These are phyloP conservation scores for Spodoptera exigua DNA, from an alignment of 2,888 invertebrate genomes.

Conservation along the genomic window DNA sequence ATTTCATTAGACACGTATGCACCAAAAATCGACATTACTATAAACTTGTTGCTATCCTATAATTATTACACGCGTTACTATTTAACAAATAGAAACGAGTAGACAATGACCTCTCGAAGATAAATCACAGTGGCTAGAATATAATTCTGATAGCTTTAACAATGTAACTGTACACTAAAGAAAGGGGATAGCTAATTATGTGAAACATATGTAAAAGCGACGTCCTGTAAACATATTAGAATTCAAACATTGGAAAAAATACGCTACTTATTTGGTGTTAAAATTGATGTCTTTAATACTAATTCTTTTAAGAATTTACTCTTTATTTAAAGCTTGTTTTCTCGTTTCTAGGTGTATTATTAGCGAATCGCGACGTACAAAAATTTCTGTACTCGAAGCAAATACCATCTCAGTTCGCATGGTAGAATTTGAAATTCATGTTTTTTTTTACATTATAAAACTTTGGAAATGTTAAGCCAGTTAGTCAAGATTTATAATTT, in stretches of 20 bases:
- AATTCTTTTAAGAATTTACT: slow-evolving; percentile 27
- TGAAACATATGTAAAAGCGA: slow-evolving; percentile 26
- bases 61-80: slow-evolving; percentile 51
- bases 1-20: slow-evolving; percentile 48
- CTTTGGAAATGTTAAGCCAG: slow-evolving; percentile 45
- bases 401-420: slow-evolving; percentile 55
- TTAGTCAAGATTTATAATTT: slow-evolving; percentile 53
- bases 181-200: slow-evolving; percentile 37
- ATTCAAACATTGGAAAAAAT: slow-evolving; percentile 13
- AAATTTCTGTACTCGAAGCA: slow-evolving; percentile 53
- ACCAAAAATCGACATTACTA: slow-evolving; percentile 52
- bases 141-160: slow-evolving; percentile 28
- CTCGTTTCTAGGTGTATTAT: slow-evolving; percentile 62
- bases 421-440: slow-evolving; percentile 47
- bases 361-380: slow-evolving; percentile 47
- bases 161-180: slow-evolving; percentile 26
- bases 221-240: slow-evolving; percentile 13
- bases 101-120: slow-evolving; percentile 42
- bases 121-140: slow-evolving; percentile 30
- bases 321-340: slow-evolving; percentile 55
- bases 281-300: too few species aligned
- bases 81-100: slow-evolving; percentile 56
- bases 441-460: slow-evolving; percentile 53
- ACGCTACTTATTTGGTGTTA: too few species aligned
- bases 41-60: slow-evolving; percentile 55